phyloP scores from a whole-genome alignment of 2,113 vertebrate genomes.

The Microcebus jonahi region DNA sequence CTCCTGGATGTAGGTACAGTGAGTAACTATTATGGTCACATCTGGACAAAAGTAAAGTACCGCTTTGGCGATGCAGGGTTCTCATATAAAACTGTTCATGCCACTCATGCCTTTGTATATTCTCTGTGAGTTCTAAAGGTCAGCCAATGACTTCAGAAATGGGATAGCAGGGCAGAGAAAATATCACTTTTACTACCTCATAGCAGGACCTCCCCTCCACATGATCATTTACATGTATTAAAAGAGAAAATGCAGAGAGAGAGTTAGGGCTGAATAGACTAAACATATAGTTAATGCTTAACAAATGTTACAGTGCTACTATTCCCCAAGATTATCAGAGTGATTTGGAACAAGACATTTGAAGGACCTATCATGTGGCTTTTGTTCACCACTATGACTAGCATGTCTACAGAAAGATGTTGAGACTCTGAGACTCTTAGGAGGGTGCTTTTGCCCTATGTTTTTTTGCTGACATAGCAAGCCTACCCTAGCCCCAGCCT shows the following conservation, averaged over 20 bases:
- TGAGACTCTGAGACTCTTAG: neutral
- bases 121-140: neutral
- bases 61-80: neutral
- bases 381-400: neutral
- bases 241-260: neutral
- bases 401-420: neutral
- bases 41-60: neutral
- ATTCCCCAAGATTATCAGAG: neutral
- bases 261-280: neutral
- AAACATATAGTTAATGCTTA: neutral
- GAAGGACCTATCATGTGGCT: neutral
- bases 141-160: neutral
- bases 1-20: neutral
- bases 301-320: neutral
- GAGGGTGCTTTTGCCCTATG: neutral
- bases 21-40: neutral
- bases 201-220: neutral
- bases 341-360: neutral
- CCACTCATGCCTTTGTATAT: neutral
- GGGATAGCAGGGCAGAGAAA: neutral
- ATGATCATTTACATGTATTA: neutral
- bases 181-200: neutral
- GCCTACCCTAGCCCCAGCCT: neutral
- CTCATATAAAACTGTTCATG: neutral
- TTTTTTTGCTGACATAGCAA: neutral